Evolutionary conservation across 2,888 invertebrate species (phyloP).

Genomic region (Vandiemenella viatica): DNA sequence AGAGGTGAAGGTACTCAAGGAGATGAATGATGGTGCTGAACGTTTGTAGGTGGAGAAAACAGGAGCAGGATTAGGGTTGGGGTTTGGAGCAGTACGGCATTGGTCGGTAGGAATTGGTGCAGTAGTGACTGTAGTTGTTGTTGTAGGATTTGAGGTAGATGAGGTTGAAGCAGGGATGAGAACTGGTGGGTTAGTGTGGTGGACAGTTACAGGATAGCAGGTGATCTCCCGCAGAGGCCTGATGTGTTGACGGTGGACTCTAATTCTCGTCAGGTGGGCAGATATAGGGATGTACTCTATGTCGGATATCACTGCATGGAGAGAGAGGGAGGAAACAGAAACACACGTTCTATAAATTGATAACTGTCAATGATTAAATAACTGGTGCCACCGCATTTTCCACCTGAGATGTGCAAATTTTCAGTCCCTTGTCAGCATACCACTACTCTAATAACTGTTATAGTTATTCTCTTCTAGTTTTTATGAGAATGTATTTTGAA

Average conservation of each 20-base stretch:
- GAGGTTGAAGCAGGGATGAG: too few species aligned
- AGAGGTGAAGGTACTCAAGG: constrained; percentile 19
- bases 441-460: too few species aligned
- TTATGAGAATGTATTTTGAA: too few species aligned
- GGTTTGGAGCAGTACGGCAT: constrained; percentile 40
- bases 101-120: too few species aligned
- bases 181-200: constrained; percentile 26
- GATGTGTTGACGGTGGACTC: constrained; percentile 50
- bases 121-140: too few species aligned
- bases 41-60: constrained; percentile 44
- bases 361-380: too few species aligned
- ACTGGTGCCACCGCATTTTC: too few species aligned
- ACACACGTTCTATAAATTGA: neutral
- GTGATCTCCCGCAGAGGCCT: constrained; percentile 38
- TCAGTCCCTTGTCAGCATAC: too few species aligned
- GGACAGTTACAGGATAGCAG: constrained; percentile 39
- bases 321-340: neutral
- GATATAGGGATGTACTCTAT: constrained; percentile 72
- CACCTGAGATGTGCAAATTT: too few species aligned
- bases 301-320: constrained; percentile 52
- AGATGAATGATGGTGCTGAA: constrained; percentile 34
- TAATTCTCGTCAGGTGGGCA: constrained; percentile 63
- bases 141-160: too few species aligned
- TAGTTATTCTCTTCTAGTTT: too few species aligned
- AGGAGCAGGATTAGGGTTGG: constrained; percentile 28